Conservation (phyloP, 2,797 vertebrate species). For the Hypotaenidia philippensis region DNA sequence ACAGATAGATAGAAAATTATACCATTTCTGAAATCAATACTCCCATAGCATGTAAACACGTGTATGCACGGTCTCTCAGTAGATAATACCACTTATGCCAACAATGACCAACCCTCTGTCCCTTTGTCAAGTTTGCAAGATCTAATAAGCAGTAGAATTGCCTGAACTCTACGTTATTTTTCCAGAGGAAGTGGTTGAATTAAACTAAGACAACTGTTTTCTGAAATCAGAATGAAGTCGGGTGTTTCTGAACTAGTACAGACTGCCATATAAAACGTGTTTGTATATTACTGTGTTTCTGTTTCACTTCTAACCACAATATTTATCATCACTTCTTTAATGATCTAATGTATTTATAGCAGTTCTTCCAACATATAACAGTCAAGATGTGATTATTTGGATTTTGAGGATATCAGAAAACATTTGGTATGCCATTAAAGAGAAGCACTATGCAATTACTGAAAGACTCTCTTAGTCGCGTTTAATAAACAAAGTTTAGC, state of each 20-base stretch:
- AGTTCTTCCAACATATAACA: neutral
- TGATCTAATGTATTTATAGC: neutral
- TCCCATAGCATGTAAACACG: neutral
- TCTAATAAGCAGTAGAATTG: neutral
- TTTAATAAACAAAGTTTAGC: conserved; percentile 1
- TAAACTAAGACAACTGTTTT: neutral
- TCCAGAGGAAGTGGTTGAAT: neutral
- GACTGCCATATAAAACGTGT: neutral
- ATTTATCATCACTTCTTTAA: neutral
- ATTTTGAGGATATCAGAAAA: neutral
- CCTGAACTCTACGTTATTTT: neutral
- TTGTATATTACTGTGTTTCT: neutral
- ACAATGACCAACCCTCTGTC: neutral
- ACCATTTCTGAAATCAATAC: neutral
- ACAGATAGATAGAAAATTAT: neutral
- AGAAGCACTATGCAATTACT: neutral
- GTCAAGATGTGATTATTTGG: neutral
- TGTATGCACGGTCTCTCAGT: neutral
- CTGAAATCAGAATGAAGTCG: neutral
- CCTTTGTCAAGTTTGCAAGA: neutral
- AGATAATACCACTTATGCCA: neutral
- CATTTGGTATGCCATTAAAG: neutral
- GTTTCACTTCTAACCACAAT: neutral
- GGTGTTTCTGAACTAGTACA: neutral
- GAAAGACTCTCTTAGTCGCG: neutral